Base-by-base conservation (phyloP, 2,888 invertebrate genomes). In the Palloptera scutellata region DNA sequence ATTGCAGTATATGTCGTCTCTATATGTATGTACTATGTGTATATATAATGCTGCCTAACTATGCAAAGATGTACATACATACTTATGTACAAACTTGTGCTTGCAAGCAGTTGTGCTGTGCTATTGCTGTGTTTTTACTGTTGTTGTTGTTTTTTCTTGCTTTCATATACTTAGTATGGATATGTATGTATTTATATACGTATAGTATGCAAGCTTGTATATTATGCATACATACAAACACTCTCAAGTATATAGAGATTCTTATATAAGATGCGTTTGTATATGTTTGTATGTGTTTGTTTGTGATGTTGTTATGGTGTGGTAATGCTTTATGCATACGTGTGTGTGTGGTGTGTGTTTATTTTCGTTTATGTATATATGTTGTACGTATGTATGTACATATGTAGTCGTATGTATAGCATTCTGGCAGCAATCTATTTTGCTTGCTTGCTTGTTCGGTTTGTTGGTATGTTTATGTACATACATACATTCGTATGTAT, bases 391-490 rank as follows among this genome's bases (percentile, higher is more conserved):
- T 11, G 30, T 55, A 62, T 59, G 30, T 41, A 43, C 62, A 20
- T 60, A 42, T 54, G 45, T 58, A 20, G 20, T 64, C 42, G 52
- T 43, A 19, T n/a, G 62, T 62, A 15, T 51, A 19, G 41, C 61
- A 20, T 41, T 41, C 61, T 55, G 63, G 42, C 55, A 43, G 30
- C 20, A 45, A 66, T 61, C 61, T 66, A 66, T 66, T n/a, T 61
- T 66, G 45, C 30, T 19, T 53, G 53, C 53, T 19, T 53, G 15
- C 53, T 53, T 53, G 19, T 17, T 53, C 17, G 53, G 15, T 19
- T 53, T 12, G 4, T 53, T 19, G 17, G 48, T 15, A 48, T 3
- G 15, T 48, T 48, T 67, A 20, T 71, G 73, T 74, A 71, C 66
- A 40, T 55, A 20, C 12, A 11, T 15, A 13, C 48, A 11, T 8